These are phyloP conservation scores for Eospalax fontanierii DNA, from an alignment of 2,797 vertebrate genomes.

Conservation along the genomic window DNA sequence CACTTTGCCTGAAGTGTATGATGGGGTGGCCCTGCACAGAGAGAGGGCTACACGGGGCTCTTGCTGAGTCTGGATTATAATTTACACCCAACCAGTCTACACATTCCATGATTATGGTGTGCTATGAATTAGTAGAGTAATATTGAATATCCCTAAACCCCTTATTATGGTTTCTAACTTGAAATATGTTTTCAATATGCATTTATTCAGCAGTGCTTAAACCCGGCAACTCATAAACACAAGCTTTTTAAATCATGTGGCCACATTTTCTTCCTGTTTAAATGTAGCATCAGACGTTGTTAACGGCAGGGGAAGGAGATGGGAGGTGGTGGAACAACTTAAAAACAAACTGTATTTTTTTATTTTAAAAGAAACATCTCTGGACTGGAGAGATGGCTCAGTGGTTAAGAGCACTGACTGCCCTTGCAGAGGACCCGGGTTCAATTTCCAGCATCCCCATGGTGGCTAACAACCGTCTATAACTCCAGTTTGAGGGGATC, in stretches of 20 bases:
- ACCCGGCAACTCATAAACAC: conserved; percentile 79
- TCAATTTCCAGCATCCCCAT: no score
- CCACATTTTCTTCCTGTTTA: conserved; percentile 82
- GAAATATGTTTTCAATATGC: conserved; percentile 86
- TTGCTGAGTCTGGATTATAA: conserved; percentile 72
- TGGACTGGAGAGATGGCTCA: no score
- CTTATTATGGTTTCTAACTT: conserved; percentile 86
- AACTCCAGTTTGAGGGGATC: no score
- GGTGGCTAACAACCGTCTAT: no score
- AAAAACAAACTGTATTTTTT: conserved; percentile 76
- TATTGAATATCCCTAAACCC: conserved; percentile 84
- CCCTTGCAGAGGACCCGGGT: no score
- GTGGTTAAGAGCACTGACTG: no score
- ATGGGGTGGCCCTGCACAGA: conserved; percentile 45
- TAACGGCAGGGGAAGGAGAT: conserved; percentile 40
- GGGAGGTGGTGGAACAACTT: conserved; percentile 29
- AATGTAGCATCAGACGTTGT: conserved; percentile 79
- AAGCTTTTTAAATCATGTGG: conserved; percentile 81
- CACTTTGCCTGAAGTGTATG: conserved; percentile 74
- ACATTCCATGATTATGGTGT: conserved; percentile 85
- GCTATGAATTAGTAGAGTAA: conserved; percentile 85
- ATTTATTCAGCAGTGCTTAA: conserved; percentile 86
- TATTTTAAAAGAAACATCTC: conserved; percentile 73
- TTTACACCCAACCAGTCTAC: conserved; percentile 82
- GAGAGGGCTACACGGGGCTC: conserved; percentile 32